Base-by-base conservation (phyloP, 1,140 invertebrate species). In the Mycetomoellerius zeteki region DNA sequence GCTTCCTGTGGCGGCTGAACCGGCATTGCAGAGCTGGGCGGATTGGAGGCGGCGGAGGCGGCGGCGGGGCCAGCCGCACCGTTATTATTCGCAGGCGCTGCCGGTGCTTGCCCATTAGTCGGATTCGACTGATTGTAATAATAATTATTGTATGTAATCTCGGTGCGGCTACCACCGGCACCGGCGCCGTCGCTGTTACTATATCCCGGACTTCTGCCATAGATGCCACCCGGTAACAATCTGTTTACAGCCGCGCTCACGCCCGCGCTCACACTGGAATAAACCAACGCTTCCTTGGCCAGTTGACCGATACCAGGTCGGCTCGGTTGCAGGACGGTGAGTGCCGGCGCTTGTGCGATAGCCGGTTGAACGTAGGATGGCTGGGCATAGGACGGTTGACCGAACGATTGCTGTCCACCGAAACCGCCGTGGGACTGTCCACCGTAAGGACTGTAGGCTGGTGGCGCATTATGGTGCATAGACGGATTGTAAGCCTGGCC, bases 231-330 rank as follows among this genome's bases (percentile, higher is more conserved):
- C 19, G 95, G 95, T 8, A 95, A 7, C 6, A 95, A 65, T 77
- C 95, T 88, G 27, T 94, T 95, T 3, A 95, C 95, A 0, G 93
- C 95, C 6, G 95, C 95, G 65, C 95, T 95, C 0, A 95, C 95
- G 10, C 95, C 94, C 1, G 94, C 94, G 75, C 93, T 94, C 0
- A 95, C 94, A 19, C 93, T 95, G 60, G 95, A 94, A n/a, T 90
- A 95, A 0, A 95, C 95, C 16, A 95, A 93, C 8, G 95, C 95
- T 76, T 95, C 95, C 81, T 95, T 95, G 0, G 95, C 95, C 7
- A 95, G 87, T 85, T 95, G 95, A 3, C 95, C 95, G 7, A 95
- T 94, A 47, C 95, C 95, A 27, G 94, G 94, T 24, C 64, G 91
- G 14, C 92, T 92, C 0, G 88, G 82, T 72, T 92, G 90, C 0